A percentile compares a stretch with the other conserved stretches of the same genome.
These are phyloP conservation scores for Lottia scabra DNA, from an alignment of 2,888 invertebrate species.

Conservation along the genomic window DNA sequence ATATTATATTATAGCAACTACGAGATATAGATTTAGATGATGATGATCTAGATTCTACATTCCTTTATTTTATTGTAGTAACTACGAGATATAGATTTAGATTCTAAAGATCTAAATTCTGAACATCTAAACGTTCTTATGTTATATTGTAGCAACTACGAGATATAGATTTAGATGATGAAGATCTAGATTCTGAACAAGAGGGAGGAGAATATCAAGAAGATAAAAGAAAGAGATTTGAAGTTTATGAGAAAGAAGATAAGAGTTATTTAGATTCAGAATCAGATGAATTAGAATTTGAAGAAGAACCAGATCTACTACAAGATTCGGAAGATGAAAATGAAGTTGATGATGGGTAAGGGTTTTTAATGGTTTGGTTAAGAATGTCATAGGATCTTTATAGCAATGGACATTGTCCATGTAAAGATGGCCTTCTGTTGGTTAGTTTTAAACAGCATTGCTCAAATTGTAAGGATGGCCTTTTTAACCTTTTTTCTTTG, in stretches of 20 bases:
- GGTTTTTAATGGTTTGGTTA: too few relatives aligned
- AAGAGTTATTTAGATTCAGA: constrained; percentile 51
- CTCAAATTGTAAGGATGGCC: too few relatives aligned
- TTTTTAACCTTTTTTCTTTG: too few relatives aligned
- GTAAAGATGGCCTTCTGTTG: too few relatives aligned
- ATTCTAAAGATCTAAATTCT: background rate
- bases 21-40: constrained; percentile 41
- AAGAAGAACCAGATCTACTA: constrained; percentile 41
- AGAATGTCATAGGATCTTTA: too few relatives aligned
- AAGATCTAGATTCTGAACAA: constrained; percentile 34
- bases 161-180: constrained; percentile 41
- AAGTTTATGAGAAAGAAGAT: constrained; percentile 40
- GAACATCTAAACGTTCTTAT: background rate
- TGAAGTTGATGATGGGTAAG: constrained; percentile 48
- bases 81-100: too few relatives aligned
- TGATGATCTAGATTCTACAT: constrained; percentile 26
- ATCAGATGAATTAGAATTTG: constrained; percentile 31
- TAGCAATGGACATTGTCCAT: too few relatives aligned
- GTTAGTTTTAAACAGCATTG: too few relatives aligned
- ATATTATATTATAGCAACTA: background rate
- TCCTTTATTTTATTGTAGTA: too few relatives aligned
- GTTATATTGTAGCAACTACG: background rate
- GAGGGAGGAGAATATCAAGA: constrained; percentile 33
- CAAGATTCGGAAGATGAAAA: constrained; percentile 30
- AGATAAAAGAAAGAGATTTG: constrained; percentile 24